These are phyloP conservation scores for Siderastrea radians DNA, from an alignment of 92 coral and sea anemone species.

Conservation along the genomic window DNA sequence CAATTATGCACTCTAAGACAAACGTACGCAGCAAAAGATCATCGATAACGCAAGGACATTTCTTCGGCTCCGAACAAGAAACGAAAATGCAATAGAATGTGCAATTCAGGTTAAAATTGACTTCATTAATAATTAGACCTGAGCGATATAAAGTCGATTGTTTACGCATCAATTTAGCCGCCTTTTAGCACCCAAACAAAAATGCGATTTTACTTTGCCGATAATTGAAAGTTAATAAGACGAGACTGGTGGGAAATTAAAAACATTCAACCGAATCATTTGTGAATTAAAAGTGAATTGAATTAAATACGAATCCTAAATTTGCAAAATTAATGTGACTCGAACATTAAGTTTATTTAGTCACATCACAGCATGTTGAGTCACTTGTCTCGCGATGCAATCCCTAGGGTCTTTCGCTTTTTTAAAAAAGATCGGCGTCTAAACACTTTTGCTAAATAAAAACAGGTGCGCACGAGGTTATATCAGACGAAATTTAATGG, in stretches of 20 bases:
- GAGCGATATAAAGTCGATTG: conserved; percentile 5
- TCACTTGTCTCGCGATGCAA: background rate
- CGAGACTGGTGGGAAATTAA: background rate
- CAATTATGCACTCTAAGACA: background rate
- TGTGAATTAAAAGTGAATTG: background rate
- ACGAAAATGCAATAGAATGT: background rate
- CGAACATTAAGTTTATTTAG: background rate
- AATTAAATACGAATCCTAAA: background rate
- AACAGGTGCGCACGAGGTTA: background rate
- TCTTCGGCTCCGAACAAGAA: background rate
- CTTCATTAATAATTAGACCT: background rate
- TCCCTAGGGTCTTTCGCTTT: background rate
- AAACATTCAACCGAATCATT: background rate
- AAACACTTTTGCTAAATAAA: background rate
- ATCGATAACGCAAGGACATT: background rate
- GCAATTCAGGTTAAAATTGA: background rate
- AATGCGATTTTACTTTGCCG: conserved; percentile 2
- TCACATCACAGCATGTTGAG: background rate
- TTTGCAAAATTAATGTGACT: background rate
- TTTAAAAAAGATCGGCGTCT: background rate
- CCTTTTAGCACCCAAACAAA: conserved; percentile 25
- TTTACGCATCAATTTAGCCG: conserved; percentile 27
- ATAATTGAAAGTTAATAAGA: conserved; percentile 14
- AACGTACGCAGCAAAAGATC: background rate
- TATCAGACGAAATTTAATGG: background rate